Base-by-base conservation (phyloP, 1,140 invertebrate species). In the Hylaeus anthracinus region DNA sequence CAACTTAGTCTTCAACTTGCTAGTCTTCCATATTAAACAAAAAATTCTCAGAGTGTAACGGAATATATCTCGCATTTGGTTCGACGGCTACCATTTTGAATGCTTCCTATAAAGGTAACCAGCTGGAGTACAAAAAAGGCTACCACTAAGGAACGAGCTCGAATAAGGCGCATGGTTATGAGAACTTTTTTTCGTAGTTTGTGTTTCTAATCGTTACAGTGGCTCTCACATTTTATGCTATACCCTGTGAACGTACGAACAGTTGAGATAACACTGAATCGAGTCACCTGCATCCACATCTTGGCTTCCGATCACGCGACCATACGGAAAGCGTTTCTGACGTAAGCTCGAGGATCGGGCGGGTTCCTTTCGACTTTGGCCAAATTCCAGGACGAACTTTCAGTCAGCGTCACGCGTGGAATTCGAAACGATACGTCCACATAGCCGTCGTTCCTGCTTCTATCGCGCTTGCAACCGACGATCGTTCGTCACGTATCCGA, bases 361-460 rank as follows among this genome's bases (percentile, higher is more conserved):
- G n/a, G 63, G 74, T 86, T 88, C 75, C 74, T 85, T 87, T 86
- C 58, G 84, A 84, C 53, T 90, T 82, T 90, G 90, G 88, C 85
- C 84, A 88, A 90, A 89, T 89, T 88, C 87, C 88, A 89, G 65
- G 45, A 71, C 48, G 74, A 64, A 86, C 88, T 90, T 90, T 89
- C 89, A 87, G 75, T n/a, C 56, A n/a, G 43, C 39, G 55, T 61
- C 66, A 61, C 72, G 72, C 48, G 15, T 83, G 41, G 88, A 90
- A 90, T 90, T 77, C 55, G 76, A 90, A 90, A 43, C 72, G 73
- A 53, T 26, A 26, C 26, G 26, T 56, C 65, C 39, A 45, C 61
- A 9, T 71, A 43, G 53, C 48, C 51, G 56, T 60, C 48, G 53
- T 41, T 56, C 37, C 70, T 65, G 69, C 48, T 14, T 63, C 85